These are phyloP conservation scores for Sphaerophoria taeniata DNA, from an alignment of 2,888 invertebrate species.

Conservation along the genomic window DNA sequence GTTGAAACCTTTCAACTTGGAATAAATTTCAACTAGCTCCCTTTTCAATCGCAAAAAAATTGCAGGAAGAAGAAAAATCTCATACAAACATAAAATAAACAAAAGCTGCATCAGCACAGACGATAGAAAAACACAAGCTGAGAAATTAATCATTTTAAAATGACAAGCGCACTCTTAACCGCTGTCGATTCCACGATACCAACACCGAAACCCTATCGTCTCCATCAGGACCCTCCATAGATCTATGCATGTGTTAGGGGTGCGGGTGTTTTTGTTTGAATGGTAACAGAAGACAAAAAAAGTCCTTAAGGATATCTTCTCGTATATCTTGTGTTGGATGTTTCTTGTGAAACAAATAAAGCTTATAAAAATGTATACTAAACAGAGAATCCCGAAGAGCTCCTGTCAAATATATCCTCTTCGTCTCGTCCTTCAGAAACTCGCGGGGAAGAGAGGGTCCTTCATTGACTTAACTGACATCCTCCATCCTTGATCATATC, in stretches of 20 bases:
- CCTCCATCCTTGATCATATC: constrained; percentile 45
- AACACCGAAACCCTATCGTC: not conserved
- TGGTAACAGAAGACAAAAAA: constrained; percentile 23
- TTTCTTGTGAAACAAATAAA: constrained; percentile 58
- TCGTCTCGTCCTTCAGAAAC: constrained; percentile 4
- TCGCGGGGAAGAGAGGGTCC: not conserved
- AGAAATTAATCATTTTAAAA: constrained; percentile 72
- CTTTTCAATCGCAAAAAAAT: not conserved
- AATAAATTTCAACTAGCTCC: constrained; percentile 50
- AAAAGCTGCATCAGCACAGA: constrained; percentile 47
- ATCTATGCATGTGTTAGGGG: not conserved
- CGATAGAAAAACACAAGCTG: constrained; percentile 61
- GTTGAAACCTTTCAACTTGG: constrained; percentile 60
- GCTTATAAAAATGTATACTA: constrained; percentile 54
- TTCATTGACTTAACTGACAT: constrained; percentile 59
- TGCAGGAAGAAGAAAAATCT: not conserved
- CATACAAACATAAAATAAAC: constrained; percentile 10
- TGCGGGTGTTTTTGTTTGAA: constrained; percentile 22
- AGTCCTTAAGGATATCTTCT: constrained; percentile 33
- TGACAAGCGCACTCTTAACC: constrained; percentile 70
- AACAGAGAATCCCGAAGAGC: not conserved
- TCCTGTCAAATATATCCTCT: constrained; percentile 4
- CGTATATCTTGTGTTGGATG: constrained; percentile 18
- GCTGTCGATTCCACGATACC: constrained; percentile 58
- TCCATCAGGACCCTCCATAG: no score